Percentiles rank a stretch among this genome's conserved stretches.
Evolutionary conservation across 2,113 vertebrate genomes (phyloP).

Genomic region (Sprattus sprattus): DNA sequence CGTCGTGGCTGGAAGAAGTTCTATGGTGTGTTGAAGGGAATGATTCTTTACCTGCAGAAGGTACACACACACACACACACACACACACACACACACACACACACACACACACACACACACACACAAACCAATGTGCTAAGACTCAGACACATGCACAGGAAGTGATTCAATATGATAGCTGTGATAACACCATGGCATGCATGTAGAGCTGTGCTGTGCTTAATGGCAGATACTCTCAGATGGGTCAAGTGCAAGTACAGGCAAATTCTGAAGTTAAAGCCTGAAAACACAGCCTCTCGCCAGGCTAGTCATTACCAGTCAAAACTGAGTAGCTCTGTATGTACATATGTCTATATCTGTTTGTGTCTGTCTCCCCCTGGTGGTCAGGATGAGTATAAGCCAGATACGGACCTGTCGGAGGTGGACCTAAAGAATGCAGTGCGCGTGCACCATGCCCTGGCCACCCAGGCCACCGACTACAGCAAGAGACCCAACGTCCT

Average conservation of each 20-base stretch:
- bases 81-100: neutral
- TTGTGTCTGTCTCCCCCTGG: constrained; percentile 62
- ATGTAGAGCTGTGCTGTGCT: too few relatives aligned
- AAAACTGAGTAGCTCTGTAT: neutral
- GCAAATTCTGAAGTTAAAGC: neutral
- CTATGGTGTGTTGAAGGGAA: constrained; percentile 95
- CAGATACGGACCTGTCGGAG: constrained; percentile 91
- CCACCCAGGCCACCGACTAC: constrained; percentile 91
- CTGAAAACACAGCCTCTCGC: neutral
- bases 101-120: constrained; percentile 43
- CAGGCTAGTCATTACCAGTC: neutral
- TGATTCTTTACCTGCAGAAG: constrained; percentile 95
- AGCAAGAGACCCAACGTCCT: constrained; percentile 93
- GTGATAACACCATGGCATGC: too few relatives aligned
- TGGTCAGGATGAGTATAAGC: constrained; percentile 91
- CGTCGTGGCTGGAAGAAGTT: constrained; percentile 98
- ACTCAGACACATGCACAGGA: too few relatives aligned
- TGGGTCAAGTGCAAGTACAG: neutral
- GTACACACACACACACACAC: constrained; percentile 62
- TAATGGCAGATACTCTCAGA: too few relatives aligned
- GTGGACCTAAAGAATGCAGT: constrained; percentile 94
- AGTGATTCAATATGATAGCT: too few relatives aligned
- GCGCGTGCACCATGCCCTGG: constrained; percentile 91
- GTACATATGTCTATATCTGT: neutral
- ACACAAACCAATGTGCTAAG: neutral